Evolutionary conservation across 1,140 invertebrate genomes (phyloP).

Genomic region (Ips nitidus): DNA sequence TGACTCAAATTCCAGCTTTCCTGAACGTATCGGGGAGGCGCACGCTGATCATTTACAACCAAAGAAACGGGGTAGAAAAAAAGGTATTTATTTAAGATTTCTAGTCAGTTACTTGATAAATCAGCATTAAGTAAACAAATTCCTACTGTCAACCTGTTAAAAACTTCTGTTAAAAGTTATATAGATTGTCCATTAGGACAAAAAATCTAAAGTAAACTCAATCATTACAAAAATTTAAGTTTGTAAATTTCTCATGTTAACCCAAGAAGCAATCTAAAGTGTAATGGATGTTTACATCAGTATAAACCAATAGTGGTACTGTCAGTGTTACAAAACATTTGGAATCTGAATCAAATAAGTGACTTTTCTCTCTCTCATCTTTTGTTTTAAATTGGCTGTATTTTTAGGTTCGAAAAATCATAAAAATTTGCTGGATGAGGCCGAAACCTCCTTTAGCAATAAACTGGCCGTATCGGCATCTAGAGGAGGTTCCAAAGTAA

Average conservation of each 20-base stretch:
- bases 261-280: no score
- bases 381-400: neutral
- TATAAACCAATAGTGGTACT: no score
- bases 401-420: constrained; percentile 60
- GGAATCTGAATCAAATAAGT: no score
- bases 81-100: constrained; percentile 51
- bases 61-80: constrained; percentile 69
- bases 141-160: no score
- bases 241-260: no score
- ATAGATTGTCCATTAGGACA: no score
- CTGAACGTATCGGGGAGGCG: constrained; percentile 42
- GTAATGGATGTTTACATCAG: no score
- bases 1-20: constrained; percentile 51
- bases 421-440: constrained; percentile 56
- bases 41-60: constrained; percentile 48
- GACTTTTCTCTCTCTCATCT: no score
- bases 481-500: constrained; percentile 70
- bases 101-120: neutral
- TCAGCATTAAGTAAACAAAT: neutral
- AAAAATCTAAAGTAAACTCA: no score
- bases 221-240: no score
- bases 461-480: constrained; percentile 65
- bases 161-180: no score
- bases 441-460: constrained; percentile 60
- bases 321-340: no score